Evolutionary conservation across 2,797 vertebrate species (phyloP), one percentile per base, ranked within the genome.

Genomic region (Enteromius argenteus): DNA sequence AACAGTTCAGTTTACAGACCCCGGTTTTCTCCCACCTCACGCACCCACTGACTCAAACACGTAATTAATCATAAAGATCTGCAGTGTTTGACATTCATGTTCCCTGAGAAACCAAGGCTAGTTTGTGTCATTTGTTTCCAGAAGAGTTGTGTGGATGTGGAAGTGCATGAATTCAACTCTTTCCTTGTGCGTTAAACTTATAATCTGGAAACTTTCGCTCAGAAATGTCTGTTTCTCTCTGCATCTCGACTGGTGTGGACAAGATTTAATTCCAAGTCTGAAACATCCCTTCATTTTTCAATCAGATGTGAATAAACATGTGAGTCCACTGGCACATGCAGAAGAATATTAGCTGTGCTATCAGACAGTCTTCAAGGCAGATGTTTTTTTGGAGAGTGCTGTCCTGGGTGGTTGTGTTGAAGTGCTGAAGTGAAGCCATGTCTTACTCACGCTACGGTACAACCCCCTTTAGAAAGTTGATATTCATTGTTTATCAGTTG

Each of bases 371-470:
- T 78, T 51, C 35, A 10, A 19, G 21, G 42, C 23, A 74, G 42
- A 49, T 80, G 69, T 62, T 58, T 80, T 64, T 80, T 14, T 69
- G n/a, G 60, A 32, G 67, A 23, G 13, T 51, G 60, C 71, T 39
- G 32, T 56, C 64, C 35, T 75, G 53, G 71, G 80, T 80, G 72
- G 72, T 83, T 72, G 83, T 89, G 91, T 81, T 64, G 88, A 87
- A 90, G 90, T 91, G 89, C 83, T 91, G 86, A 90, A 88, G 90
- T 91, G 86, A 92, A 87, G 91, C 84, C 88, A 88, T 92, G 85
- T 88, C 92, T 91, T 86, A 88, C 71, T 88, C 81, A 56, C 84
- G 66, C 69, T 78, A 80, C 13, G 80, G 68, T 90, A 89, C 87
- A 89, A 88, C 85, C 75, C 81, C 68, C 89, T 32, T 62, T 71